Percentiles rank a stretch among this genome's conserved stretches.
Conservation (phyloP, 1,140 invertebrate genomes). For the Yoshiicerus persimilis region DNA sequence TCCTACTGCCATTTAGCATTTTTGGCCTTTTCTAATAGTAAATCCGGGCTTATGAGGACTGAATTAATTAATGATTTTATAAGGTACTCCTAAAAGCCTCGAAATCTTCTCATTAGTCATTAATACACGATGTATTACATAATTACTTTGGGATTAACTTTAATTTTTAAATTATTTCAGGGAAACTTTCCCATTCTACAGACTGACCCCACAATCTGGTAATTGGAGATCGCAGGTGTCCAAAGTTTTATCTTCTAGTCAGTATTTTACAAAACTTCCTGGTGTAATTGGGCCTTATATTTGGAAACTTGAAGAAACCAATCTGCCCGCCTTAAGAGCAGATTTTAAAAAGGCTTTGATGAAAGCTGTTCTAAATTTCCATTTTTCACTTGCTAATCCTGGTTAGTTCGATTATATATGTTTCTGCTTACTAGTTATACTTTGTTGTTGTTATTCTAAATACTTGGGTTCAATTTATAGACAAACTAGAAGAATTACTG, state of each 20-base stretch:
- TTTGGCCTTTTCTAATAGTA: neutral
- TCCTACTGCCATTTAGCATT: neutral
- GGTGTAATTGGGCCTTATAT: neutral
- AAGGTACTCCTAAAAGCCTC: neutral
- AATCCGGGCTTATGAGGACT: neutral
- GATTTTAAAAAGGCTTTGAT: neutral
- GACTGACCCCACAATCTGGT: neutral
- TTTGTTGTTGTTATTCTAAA: too few species aligned
- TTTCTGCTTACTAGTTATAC: too few species aligned
- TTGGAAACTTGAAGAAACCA: neutral
- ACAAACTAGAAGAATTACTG: neutral
- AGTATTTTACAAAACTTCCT: neutral
- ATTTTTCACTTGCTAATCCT: neutral
- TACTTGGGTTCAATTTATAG: neutral
- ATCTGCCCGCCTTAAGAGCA: neutral
- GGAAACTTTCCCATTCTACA: neutral
- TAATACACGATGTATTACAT: too few species aligned
- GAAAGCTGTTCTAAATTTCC: neutral
- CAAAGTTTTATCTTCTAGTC: neutral
- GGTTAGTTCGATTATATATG: neutral
- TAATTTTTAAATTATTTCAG: neutral
- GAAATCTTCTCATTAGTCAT: too few species aligned
- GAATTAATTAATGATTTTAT: neutral
- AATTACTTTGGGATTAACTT: too few species aligned
- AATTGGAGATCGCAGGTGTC: neutral